phyloP scores from a whole-genome alignment of 2,113 vertebrate genomes.

The Pampusana beccarii region DNA sequence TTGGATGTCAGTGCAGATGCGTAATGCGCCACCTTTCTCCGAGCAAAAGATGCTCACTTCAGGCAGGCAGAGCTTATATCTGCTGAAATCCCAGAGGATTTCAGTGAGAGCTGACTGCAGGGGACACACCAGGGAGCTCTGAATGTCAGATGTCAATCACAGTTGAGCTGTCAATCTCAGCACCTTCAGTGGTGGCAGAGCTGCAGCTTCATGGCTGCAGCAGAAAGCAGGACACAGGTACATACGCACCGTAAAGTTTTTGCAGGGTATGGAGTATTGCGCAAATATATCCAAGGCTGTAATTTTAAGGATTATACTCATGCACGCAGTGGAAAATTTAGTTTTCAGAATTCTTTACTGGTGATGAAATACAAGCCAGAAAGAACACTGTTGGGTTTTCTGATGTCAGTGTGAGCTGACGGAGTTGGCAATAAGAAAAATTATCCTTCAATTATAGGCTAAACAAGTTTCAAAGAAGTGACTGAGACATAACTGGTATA shows the following conservation, averaged over 20 bases:
- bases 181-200: not conserved
- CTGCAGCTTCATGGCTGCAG: not conserved
- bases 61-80: not conserved
- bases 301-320: slow-evolving; percentile 32
- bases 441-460: slow-evolving; percentile 31
- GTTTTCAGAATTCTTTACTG: slow-evolving; percentile 38
- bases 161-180: not conserved
- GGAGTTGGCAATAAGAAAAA: slow-evolving; percentile 33
- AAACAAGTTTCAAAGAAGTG: slow-evolving; percentile 10
- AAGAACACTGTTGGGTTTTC: slow-evolving; percentile 33
- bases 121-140: not conserved
- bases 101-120: not conserved
- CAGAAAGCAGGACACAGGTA: not conserved
- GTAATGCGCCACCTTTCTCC: not conserved
- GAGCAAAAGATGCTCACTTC: not conserved
- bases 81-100: not conserved
- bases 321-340: slow-evolving; percentile 5
- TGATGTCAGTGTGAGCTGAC: slow-evolving; percentile 47
- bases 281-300: not conserved
- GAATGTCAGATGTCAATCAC: not conserved
- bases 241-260: not conserved
- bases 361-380: slow-evolving; percentile 11
- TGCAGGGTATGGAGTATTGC: not conserved
- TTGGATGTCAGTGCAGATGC: not conserved
- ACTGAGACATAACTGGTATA: not conserved